Evolutionary conservation across 1,140 invertebrate genomes (phyloP), one percentile per base, ranked within the genome.

Genomic region (Bombus breviceps): DNA sequence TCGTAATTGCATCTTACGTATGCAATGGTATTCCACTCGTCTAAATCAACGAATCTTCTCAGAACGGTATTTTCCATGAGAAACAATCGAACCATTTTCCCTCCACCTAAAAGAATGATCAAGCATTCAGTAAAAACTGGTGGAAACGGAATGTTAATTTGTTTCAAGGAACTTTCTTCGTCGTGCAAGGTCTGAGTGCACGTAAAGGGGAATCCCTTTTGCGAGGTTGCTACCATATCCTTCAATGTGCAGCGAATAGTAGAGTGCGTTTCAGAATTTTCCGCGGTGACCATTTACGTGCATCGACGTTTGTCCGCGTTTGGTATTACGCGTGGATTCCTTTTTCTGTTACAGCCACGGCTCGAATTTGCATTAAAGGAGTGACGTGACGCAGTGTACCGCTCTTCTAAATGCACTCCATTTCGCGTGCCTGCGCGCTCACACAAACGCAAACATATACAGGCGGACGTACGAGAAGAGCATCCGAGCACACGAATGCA

Each of bases 291-390:
- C 79, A 81, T 81, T 81, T 85, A 85, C 84, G 84, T 37, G 37
- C 69, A 59, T 64, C 83, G 62, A 74, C 69, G 34, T 10, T 8
- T 39, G 34, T 47, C 78, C 78, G 25, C 22, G 84, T 85, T 85
- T 85, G 83, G 83, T 85, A 85, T 81, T 62, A 69, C 57, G 37
- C 57, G 75, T 41, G 68, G 69, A 62, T 81, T 59, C 71, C 71
- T 85, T 85, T 85, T 85, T 81, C 78, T 47, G 43, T 57, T 64
- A 73, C 68, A 39, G 41, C 13, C 37, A n/a, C 75, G 43, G 34
- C 43, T 68, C 43, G 71, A 85, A 85, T 85, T 85, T 85, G 84
- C 84, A 85, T 85, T 81, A 81, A 85, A 81, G 79, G 62, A 85
- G 79, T 69, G 84, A 85, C 83, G 78, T 66, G 83, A 85, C 77